A percentile compares a stretch with the other conserved stretches of the same genome.
phyloP scores from a whole-genome alignment of 2,888 invertebrate genomes.

The Dusona sp. region DNA sequence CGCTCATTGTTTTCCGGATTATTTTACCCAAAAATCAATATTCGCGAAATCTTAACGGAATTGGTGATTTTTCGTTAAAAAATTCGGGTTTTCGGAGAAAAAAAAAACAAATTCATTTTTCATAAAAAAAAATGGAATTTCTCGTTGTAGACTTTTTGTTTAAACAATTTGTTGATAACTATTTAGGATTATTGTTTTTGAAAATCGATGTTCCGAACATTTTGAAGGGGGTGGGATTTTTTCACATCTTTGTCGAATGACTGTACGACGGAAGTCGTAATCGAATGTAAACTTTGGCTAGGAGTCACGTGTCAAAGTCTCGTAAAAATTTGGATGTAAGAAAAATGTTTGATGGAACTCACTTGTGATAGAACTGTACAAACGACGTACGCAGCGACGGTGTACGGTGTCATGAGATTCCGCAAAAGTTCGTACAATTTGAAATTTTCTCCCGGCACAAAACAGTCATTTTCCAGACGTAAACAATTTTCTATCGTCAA shows the following conservation, averaged over 20 bases:
- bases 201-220: background rate
- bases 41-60: no score
- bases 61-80: no score
- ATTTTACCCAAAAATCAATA: no score
- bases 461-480: slow-evolving; percentile 68
- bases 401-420: slow-evolving; percentile 88
- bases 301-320: background rate
- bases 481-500: slow-evolving; percentile 76
- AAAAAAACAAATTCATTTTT: background rate
- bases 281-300: background rate
- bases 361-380: slow-evolving; percentile 86
- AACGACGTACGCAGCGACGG: slow-evolving; percentile 87
- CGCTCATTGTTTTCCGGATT: no score
- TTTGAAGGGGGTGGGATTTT: background rate
- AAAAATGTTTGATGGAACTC: slow-evolving; percentile 64
- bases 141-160: no score
- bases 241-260: background rate
- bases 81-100: no score
- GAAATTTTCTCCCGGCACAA: slow-evolving; percentile 84
- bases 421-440: slow-evolving; percentile 86
- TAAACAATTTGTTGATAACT: no score
- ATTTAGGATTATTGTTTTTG: background rate
- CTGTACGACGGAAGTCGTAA: background rate
- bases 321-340: background rate
- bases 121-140: no score